Base-by-base conservation (phyloP, 2,797 vertebrate species). In the Ctenopoma multispine region DNA sequence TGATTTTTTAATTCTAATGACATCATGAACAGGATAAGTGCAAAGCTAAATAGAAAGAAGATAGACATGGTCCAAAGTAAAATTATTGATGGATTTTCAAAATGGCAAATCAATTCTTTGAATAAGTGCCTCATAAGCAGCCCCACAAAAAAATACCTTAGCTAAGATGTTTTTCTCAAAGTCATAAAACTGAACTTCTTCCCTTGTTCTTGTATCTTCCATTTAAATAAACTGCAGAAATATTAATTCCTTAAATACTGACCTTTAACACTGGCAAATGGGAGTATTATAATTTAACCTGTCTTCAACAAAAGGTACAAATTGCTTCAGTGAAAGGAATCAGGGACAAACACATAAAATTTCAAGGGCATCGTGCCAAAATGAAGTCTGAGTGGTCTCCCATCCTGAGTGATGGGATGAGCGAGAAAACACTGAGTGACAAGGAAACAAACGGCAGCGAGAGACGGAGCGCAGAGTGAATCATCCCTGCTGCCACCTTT, bases 331-430 rank as follows among this genome's bases (percentile, higher is more conserved):
- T 38, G 51, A 47, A 59, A 72, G 21, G 69, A 73, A 73, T 31
- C 31, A 38, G 58, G 24, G 54, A 64, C 20, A 72, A 67, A 74
- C 36, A 56, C 47, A 54, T 63, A 82, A 83, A 89, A 84, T 82
- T 82, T 83, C 82, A 87, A 79, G 69, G 79, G 70, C 78, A 48
- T 61, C 53, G 29, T 78, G 81, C 65, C 75, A 80, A 51, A 80
- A 31, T 51, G 61, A 65, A 50, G 74, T 65, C 80, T 79, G 77
- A 77, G 74, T 79, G 75, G 29, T 80, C 77, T 81, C 69, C 56
- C 29, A 23, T 51, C 38, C 63, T 72, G 79, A 84, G 71, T 73
- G 73, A 84, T 73, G 75, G 61, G 48, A 70, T 34, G 78, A 79
- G 67, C 51, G 69, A 82, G 68, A 84, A 82, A 80, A 80, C 62